These are phyloP conservation scores for Miniopterus natalensis DNA, from an alignment of 2,113 vertebrate genomes.

Conservation along the genomic window DNA sequence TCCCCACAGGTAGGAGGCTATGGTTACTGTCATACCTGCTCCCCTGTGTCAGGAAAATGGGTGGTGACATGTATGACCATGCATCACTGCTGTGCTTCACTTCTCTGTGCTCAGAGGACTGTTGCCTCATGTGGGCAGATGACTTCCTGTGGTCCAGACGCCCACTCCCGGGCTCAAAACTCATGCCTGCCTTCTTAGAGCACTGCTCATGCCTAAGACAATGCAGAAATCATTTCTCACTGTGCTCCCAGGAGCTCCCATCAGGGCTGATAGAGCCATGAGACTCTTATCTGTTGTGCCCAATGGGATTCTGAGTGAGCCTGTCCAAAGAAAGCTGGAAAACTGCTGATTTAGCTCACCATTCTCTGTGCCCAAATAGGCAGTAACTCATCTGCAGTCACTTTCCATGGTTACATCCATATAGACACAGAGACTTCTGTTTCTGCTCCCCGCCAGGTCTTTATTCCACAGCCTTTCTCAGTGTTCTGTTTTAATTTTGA, in stretches of 20 bases:
- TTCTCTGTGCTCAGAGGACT: neutral
- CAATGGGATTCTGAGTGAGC: neutral
- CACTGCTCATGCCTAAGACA: neutral
- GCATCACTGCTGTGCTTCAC: neutral
- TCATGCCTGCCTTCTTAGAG: neutral
- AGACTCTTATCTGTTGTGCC: neutral
- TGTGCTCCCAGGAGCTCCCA: neutral
- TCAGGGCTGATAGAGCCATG: neutral
- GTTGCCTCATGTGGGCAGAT: rapidly evolving
- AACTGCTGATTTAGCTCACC: neutral
- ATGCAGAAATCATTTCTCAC: neutral
- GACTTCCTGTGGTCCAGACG: neutral
- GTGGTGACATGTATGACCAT: neutral
- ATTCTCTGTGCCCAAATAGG: neutral
- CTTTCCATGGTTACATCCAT: neutral
- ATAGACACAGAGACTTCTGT: neutral
- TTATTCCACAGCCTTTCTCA: neutral
- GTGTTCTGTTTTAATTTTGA: conserved; percentile 5
- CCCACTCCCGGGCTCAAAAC: neutral
- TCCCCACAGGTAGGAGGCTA: neutral
- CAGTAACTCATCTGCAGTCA: neutral
- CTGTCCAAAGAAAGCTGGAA: neutral
- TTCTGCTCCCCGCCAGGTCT: neutral
- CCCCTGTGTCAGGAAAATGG: neutral
- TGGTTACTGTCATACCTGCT: neutral